These are phyloP conservation scores for Girardinus metallicus DNA, from an alignment of 2,797 vertebrate genomes.

Conservation along the genomic window DNA sequence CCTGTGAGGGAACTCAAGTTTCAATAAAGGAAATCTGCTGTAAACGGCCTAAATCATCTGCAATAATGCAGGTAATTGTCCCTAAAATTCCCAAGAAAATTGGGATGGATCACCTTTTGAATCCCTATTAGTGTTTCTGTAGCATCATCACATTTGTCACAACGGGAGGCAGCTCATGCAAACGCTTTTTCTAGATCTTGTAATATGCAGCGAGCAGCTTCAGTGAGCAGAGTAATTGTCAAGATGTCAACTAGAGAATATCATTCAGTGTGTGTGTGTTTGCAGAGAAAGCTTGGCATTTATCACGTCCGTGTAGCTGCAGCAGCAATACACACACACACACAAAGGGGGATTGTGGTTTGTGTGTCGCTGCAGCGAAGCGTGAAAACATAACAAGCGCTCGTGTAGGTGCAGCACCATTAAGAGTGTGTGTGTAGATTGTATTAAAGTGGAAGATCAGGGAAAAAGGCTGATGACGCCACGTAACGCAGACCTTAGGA, in stretches of 20 bases:
- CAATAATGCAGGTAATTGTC: neutral
- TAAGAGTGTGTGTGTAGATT: neutral
- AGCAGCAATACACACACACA: neutral
- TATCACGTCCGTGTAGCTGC: slow-evolving; percentile 7
- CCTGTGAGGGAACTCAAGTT: neutral
- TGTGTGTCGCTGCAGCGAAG: slow-evolving; percentile 11
- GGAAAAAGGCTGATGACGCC: neutral
- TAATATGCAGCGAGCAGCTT: slow-evolving; percentile 3
- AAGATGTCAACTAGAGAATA: slow-evolving; percentile 9
- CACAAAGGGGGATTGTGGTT: slow-evolving; percentile 9
- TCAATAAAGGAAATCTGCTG: neutral
- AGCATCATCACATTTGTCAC: neutral
- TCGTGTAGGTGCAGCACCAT: slow-evolving; percentile 3
- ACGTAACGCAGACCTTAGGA: neutral
- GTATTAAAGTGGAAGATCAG: neutral
- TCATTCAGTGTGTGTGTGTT: slow-evolving; percentile 10
- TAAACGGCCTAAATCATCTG: neutral
- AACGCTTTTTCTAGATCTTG: neutral
- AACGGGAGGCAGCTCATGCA: neutral
- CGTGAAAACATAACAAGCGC: slow-evolving; percentile 19
- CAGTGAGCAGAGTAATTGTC: slow-evolving; percentile 19
- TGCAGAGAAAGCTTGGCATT: slow-evolving; percentile 13
- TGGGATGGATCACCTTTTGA: neutral
- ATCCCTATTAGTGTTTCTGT: neutral
- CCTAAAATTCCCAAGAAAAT: neutral